Base-by-base conservation (phyloP, 1,140 invertebrate genomes). In the Drosophila cardini region DNA sequence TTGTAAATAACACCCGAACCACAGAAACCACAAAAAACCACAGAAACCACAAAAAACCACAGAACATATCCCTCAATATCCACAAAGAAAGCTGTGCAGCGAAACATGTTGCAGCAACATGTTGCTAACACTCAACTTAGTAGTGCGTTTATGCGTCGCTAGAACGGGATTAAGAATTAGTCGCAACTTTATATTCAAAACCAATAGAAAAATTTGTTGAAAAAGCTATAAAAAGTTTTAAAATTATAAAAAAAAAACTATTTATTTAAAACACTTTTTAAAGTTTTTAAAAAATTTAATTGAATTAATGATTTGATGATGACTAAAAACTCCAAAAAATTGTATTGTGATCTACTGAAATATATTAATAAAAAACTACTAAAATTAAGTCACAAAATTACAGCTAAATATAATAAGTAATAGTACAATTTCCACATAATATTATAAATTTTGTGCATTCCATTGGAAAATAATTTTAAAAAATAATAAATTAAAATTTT, bases 71-170 rank as follows among this genome's bases (percentile, higher is more conserved):
- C 21, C 21, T 26, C 71, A 62, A 2, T 6, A 38, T 36, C 45
- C 57, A 48, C 42, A n/a, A 65, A 60, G 11, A 65, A 42, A 40
- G 46, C 55, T 68, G 62, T 72, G 62, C 53, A 67, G 55, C 50
- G 36, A 53, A 53, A 48, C 69, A 80, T 82, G 78, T 82, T 80
- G 77, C 80, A 77, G 80, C 76, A 76, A 80, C 83, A 83, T 87
- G 83, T 89, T 68, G 85, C 76, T 11, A 61, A 52, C 50, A 70
- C 57, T 45, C 16, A 57, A 62, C 15, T 53, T 46, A 32, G 45
- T 45, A 69, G 71, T 40, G 46, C 38, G 64, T 46, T 53, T 40
- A 55, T 55, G 71, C 46, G 38, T 30, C 1, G 48, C 26, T 4
- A 67, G 5, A 57, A 34, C 11, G 61, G 50, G 69, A 42, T 50